Base-by-base conservation (phyloP, 64 coral and sea anemone species). In the Montipora cactus region DNA sequence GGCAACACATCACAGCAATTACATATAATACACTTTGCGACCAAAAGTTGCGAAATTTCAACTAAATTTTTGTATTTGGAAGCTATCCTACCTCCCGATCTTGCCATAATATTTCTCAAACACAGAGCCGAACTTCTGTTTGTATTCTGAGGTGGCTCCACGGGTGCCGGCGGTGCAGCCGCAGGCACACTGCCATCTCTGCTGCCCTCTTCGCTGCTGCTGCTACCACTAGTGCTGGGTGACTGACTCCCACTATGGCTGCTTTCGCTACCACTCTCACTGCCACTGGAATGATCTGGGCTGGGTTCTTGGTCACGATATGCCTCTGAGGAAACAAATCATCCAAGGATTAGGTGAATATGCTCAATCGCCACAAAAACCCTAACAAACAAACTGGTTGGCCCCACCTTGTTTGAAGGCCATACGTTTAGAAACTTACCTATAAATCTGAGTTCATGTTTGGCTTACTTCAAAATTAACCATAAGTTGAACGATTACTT, bases 161-260 rank as follows among this genome's bases (percentile, higher is more conserved):
- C 77, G 16, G 61, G 6, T 22, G 37, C 37, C 37, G 37, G 37
- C 37, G 94, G 62, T 44, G 88, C 77, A 72, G 49, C 50, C n/a
- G 28, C 75, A 53, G 79, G 91, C 0, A 78, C 89, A 80, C 89
- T 95, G 9, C 88, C 94, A 66, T 23, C 86, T 22, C 89, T 89
- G 62, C 90, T 91, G 15, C 81, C 90, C n/a, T 87, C 90, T 50
- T 95, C 90, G 47, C 94, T 95, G 45, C 87, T 94, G 9, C 89
- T 87, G 20, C 46, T 82, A 46, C 92, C 87, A 67, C 83, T 88
- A 5, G 92, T 88, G 77, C 94, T 95, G 28, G 78, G 83, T 3
- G 94, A 95, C 19, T 90, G 83, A 7, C 74, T 79, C 16, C 44
- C 28, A 74, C 92, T 87, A 0, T 21, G 85, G 73, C 92, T 84